These are phyloP conservation scores for Pitta sordida DNA, from an alignment of 2,113 vertebrate genomes.

Conservation along the genomic window DNA sequence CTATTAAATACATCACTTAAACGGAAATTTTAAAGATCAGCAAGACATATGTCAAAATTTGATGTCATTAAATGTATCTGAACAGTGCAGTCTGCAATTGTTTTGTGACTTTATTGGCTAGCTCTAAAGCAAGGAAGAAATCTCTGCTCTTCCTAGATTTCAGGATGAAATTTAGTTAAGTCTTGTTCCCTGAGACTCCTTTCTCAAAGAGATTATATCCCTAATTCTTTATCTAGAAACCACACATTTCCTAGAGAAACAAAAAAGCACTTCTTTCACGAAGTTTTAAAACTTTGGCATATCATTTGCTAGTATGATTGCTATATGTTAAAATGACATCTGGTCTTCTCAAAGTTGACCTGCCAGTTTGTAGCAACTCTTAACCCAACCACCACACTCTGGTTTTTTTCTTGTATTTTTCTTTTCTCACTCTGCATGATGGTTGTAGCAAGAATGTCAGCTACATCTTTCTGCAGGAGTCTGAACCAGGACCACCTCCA, in stretches of 20 bases:
- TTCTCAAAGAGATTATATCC: background rate
- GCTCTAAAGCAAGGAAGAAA: background rate
- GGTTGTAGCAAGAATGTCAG: background rate
- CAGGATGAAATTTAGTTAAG: background rate
- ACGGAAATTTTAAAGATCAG: background rate
- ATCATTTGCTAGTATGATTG: background rate
- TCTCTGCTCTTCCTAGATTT: background rate
- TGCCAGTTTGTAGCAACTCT: background rate
- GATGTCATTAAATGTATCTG: background rate
- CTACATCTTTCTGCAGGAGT: background rate
- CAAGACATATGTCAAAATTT: background rate
- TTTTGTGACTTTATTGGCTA: background rate
- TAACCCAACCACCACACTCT: background rate
- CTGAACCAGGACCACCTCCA: background rate
- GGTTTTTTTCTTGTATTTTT: background rate
- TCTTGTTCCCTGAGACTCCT: background rate
- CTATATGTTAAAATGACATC: background rate
- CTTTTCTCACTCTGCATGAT: background rate
- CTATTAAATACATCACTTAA: conserved; percentile 4
- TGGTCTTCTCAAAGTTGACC: background rate
- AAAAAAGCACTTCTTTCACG: background rate
- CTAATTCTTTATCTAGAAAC: background rate
- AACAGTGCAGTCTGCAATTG: background rate
- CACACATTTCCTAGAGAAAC: background rate
- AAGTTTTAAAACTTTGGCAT: background rate